These are phyloP conservation scores for Seriola quinqueradiata DNA, from an alignment of 2,113 vertebrate species.

Conservation along the genomic window DNA sequence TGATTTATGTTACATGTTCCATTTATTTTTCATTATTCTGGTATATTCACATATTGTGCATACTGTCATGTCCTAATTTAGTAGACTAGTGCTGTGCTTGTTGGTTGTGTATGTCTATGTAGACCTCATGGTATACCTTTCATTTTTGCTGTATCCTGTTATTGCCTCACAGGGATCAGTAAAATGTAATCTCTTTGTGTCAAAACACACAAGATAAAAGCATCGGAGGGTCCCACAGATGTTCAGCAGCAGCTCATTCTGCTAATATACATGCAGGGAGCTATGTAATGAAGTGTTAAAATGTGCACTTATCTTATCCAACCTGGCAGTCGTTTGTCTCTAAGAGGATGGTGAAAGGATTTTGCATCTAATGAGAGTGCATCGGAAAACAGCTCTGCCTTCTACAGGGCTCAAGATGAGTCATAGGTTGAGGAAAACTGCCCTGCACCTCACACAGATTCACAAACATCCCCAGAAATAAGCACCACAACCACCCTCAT, in stretches of 20 bases:
- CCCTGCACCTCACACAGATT: conserved; percentile 14
- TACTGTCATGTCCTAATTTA: background rate
- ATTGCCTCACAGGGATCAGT: background rate
- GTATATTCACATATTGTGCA: background rate
- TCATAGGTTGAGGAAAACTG: conserved; percentile 41
- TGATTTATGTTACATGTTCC: too few relatives aligned
- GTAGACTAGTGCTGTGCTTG: background rate
- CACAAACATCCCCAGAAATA: conserved; percentile 43
- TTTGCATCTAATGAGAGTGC: background rate
- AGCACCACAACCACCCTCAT: conserved; percentile 35
- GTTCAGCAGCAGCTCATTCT: conserved; percentile 17
- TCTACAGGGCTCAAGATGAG: conserved; percentile 54
- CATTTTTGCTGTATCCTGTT: conserved; percentile 3
- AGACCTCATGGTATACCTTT: background rate
- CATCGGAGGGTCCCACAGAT: background rate
- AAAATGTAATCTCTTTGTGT: conserved; percentile 14
- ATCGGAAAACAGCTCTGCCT: conserved; percentile 41
- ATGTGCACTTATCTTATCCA: background rate
- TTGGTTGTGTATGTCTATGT: background rate
- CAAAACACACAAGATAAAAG: conserved; percentile 23
- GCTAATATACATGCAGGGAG: conserved; percentile 21
- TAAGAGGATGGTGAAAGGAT: conserved; percentile 19
- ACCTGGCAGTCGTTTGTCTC: conserved; percentile 26
- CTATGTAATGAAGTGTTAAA: conserved; percentile 38
- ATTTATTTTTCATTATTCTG: background rate